Evolutionary conservation across 2,888 invertebrate genomes (phyloP).

Genomic region (Nymphalis urticae): DNA sequence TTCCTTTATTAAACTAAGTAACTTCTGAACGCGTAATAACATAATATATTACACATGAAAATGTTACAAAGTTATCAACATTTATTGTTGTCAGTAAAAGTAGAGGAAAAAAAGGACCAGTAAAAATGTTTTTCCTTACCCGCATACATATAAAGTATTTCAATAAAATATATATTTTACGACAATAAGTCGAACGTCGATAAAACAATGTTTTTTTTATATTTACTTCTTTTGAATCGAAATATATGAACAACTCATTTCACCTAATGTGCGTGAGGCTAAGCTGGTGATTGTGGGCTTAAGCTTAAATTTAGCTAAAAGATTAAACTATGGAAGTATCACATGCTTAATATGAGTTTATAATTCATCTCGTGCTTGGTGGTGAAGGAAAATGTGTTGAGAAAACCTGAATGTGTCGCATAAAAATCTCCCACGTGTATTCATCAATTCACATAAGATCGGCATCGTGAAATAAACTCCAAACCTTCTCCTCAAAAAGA

Average conservation of each 20-base stretch:
- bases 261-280: too few relatives aligned
- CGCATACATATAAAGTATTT: conserved; percentile 36
- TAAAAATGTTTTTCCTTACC: conserved; percentile 34
- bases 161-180: conserved; percentile 38
- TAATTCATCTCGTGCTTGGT: too few relatives aligned
- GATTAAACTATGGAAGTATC: too few relatives aligned
- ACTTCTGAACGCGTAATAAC: not conserved
- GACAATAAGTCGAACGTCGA: conserved; percentile 30
- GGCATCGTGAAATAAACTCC: too few relatives aligned
- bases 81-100: conserved; percentile 11
- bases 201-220: conserved; percentile 27
- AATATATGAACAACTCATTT: not conserved
- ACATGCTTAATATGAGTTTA: too few relatives aligned
- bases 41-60: not conserved
- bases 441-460: too few relatives aligned
- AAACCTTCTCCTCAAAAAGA: too few relatives aligned
- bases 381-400: too few relatives aligned
- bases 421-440: too few relatives aligned
- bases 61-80: not conserved
- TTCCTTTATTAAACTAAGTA: not conserved
- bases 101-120: conserved; percentile 8
- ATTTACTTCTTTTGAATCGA: not conserved
- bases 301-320: too few relatives aligned
- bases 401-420: too few relatives aligned
- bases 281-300: too few relatives aligned